Percentiles rank a stretch among this genome's conserved stretches.
Conservation (phyloP, 2,113 vertebrate species). For the Atlantisia rogersi region DNA sequence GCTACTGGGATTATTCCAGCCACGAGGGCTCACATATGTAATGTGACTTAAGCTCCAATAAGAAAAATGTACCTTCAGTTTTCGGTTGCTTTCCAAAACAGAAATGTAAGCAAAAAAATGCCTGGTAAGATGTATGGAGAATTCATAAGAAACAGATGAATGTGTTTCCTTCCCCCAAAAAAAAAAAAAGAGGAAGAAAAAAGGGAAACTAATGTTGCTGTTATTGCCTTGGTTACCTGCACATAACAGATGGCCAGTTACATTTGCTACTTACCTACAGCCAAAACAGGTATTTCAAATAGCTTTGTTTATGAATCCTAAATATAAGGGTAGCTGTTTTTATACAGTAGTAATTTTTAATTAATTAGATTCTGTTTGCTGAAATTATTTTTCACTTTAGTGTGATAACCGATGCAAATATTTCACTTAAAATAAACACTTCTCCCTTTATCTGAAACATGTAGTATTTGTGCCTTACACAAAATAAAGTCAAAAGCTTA, state of each 20-base stretch:
- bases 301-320: slow-evolving; percentile 22
- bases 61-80: not conserved
- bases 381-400: slow-evolving; percentile 54
- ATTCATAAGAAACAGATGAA: slow-evolving; percentile 45
- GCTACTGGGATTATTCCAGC: not conserved
- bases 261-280: not conserved
- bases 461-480: slow-evolving; percentile 5
- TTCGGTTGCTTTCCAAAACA: not conserved
- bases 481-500: slow-evolving; percentile 28
- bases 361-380: slow-evolving; percentile 53
- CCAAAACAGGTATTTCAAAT: slow-evolving; percentile 21
- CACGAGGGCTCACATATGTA: rapidly evolving
- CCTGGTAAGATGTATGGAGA: not conserved
- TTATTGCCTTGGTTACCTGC: slow-evolving; percentile 13
- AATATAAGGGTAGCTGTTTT: slow-evolving; percentile 14
- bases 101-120: not conserved
- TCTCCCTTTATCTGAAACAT: slow-evolving; percentile 48
- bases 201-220: not conserved
- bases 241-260: slow-evolving; percentile 47
- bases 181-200: not conserved
- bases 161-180: not conserved
- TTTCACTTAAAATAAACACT: slow-evolving; percentile 35
- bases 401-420: slow-evolving; percentile 42
- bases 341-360: slow-evolving; percentile 60
- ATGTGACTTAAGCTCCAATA: not conserved